These are phyloP conservation scores for Pediacus dermestoides DNA, from an alignment of 2,888 invertebrate species.

Conservation along the genomic window DNA sequence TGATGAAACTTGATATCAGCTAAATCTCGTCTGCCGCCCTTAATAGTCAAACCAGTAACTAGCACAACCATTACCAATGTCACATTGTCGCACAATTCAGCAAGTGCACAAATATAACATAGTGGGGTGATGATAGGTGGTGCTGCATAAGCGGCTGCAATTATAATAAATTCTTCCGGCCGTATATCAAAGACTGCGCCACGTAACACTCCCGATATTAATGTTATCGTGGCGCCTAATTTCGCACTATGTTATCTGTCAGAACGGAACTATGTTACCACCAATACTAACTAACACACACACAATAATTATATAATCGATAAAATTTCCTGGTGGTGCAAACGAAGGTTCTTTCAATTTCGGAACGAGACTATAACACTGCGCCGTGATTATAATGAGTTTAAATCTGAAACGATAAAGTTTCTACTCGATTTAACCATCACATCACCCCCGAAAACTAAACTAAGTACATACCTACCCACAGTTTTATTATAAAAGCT, in stretches of 20 bases:
- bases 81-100: too few relatives aligned
- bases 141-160: conserved; percentile 5
- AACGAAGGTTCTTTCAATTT: conserved; percentile 5
- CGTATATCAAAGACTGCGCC: conserved; percentile 8
- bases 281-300: too few relatives aligned
- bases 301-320: conserved; percentile 13
- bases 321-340: conserved; percentile 7
- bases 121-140: background rate
- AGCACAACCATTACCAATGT: too few relatives aligned
- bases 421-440: conserved; percentile 36
- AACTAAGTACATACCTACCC: conserved; percentile 24
- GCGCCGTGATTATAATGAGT: conserved; percentile 32
- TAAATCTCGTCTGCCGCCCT: too few relatives aligned
- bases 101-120: too few relatives aligned
- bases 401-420: conserved; percentile 35
- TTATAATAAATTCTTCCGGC: conserved; percentile 12
- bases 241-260: conserved; percentile 12
- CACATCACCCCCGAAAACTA: too few relatives aligned
- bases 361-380: conserved; percentile 9
- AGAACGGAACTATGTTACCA: conserved; percentile 10
- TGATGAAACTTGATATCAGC: too few relatives aligned
- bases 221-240: conserved; percentile 12
- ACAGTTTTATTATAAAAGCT: conserved; percentile 35
- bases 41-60: too few relatives aligned
- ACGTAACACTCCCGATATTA: conserved; percentile 9